These are phyloP conservation scores for Himalopsyche tibetana DNA, from an alignment of 2,888 invertebrate genomes.

Conservation along the genomic window DNA sequence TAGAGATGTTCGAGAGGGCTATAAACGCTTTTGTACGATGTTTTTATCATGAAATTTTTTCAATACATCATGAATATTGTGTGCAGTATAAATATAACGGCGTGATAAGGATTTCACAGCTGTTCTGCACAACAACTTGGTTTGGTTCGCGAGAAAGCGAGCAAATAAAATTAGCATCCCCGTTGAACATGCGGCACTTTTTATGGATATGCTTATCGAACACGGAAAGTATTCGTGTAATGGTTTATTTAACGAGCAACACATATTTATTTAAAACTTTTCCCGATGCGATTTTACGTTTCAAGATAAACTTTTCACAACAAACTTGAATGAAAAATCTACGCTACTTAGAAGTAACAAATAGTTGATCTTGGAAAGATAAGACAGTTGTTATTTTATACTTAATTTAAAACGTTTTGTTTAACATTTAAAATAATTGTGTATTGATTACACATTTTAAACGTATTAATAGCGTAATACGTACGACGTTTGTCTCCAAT, in stretches of 20 bases:
- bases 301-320: conserved; percentile 29
- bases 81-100: conserved; percentile 51
- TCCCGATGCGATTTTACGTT: conserved; percentile 14
- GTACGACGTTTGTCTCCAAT: no score
- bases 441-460: no score
- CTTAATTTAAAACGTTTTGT: no score
- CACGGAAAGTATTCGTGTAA: conserved; percentile 32
- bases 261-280: conserved; percentile 44
- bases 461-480: no score
- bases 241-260: conserved; percentile 41
- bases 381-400: no score
- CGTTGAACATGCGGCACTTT: conserved; percentile 1
- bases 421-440: no score
- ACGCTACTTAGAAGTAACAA: not conserved
- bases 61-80: conserved; percentile 57
- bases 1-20: conserved; percentile 42
- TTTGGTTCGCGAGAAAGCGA: not conserved
- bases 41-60: conserved; percentile 39
- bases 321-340: conserved; percentile 32
- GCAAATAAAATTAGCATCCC: conserved; percentile 43
- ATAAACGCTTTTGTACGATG: conserved; percentile 51
- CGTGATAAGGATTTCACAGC: conserved; percentile 51
- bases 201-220: conserved; percentile 46
- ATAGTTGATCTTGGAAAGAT: no score
- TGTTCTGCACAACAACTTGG: conserved; percentile 29